phyloP scores from a whole-genome alignment of 1,140 invertebrate species.

The Cyclargus thomasi region DNA sequence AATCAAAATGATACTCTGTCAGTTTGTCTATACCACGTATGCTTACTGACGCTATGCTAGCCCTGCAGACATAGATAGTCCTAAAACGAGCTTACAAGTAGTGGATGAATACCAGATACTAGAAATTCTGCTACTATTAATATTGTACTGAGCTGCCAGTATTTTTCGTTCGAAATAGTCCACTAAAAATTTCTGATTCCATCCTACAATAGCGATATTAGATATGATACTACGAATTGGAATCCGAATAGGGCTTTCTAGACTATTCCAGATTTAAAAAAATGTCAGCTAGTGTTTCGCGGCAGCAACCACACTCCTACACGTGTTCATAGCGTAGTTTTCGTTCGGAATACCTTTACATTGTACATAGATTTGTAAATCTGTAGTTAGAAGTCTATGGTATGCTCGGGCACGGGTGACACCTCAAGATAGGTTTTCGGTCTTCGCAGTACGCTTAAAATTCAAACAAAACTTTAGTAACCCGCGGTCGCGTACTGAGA shows the following conservation, averaged over 20 bases:
- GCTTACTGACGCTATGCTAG: too few relatives aligned
- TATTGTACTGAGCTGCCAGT: neutral
- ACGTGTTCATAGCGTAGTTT: neutral
- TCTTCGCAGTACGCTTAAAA: too few relatives aligned
- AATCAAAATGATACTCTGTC: too few relatives aligned
- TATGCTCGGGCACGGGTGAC: neutral
- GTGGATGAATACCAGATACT: neutral
- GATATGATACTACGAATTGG: neutral
- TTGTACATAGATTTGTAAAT: slow-evolving; percentile 1
- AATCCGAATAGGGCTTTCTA: neutral
- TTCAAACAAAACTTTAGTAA: too few relatives aligned
- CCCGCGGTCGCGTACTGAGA: too few relatives aligned
- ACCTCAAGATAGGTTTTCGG: too few relatives aligned
- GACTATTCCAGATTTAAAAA: neutral
- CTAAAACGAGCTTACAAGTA: too few relatives aligned
- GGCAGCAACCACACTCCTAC: neutral
- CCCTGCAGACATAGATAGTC: too few relatives aligned
- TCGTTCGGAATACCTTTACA: neutral
- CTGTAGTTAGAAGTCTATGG: neutral
- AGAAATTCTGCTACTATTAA: neutral
- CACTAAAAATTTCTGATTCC: neutral
- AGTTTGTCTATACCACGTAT: too few relatives aligned
- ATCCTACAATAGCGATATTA: neutral
- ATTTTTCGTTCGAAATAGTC: neutral
- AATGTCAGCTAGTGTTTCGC: neutral